Conservation (phyloP, 1,140 invertebrate genomes). For the Eueides isabella region DNA sequence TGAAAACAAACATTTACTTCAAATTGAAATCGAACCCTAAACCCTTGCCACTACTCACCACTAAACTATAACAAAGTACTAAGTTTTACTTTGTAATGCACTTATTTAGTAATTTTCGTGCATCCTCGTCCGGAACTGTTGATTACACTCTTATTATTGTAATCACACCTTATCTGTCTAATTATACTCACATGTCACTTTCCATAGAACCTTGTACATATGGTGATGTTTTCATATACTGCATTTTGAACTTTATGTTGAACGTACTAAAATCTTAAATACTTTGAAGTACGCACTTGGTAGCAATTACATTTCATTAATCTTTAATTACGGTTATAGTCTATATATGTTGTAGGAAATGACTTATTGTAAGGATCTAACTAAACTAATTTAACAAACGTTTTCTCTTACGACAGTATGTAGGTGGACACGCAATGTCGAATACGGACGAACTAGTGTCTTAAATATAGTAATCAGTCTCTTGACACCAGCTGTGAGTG, state of each 20-base stretch:
- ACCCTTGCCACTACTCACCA: too few species aligned
- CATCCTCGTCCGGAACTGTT: conserved; percentile 17
- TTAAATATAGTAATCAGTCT: too few species aligned
- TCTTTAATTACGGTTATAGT: conserved; percentile 1
- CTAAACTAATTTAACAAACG: background rate
- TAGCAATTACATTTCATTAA: background rate
- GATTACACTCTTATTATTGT: conserved; percentile 42
- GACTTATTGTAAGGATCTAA: background rate
- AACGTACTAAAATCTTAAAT: background rate
- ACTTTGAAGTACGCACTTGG: background rate
- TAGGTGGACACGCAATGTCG: too few species aligned
- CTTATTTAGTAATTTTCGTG: background rate
- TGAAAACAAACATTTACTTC: too few species aligned
- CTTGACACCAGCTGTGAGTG: too few species aligned
- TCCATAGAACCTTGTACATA: background rate
- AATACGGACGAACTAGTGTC: too few species aligned
- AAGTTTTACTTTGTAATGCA: background rate
- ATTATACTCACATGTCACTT: conserved; percentile 39
- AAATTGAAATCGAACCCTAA: background rate
- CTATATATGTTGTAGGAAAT: conserved; percentile 2
- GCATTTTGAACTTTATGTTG: background rate
- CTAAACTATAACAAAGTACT: too few species aligned
- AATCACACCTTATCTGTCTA: conserved; percentile 45
- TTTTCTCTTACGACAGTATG: background rate
- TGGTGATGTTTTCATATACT: background rate